Evolutionary conservation across 2,888 invertebrate species (phyloP).

Genomic region (Embidobia sp.): DNA sequence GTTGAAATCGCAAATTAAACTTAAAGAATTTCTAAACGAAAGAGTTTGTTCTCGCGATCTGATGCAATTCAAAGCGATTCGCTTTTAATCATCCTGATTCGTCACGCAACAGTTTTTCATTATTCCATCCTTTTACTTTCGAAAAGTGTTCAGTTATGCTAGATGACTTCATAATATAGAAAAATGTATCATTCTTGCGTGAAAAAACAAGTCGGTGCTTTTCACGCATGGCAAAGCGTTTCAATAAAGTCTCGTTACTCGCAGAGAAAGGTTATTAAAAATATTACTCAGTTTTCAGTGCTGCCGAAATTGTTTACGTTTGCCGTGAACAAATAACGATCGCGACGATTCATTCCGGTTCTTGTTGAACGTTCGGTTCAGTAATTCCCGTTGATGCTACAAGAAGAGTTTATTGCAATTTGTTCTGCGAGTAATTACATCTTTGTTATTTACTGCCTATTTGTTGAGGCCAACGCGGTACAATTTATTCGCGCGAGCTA

Average conservation of each 20-base stretch:
- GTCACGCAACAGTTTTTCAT: conserved; percentile 34
- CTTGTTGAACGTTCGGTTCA: background rate
- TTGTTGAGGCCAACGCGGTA: conserved; percentile 30
- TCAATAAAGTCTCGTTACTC: too few relatives aligned
- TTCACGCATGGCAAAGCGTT: too few relatives aligned
- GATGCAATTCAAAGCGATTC: conserved; percentile 20
- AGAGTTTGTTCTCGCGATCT: background rate
- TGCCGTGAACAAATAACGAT: too few relatives aligned
- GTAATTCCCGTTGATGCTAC: background rate
- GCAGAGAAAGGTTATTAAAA: too few relatives aligned
- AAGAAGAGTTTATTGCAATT: background rate
- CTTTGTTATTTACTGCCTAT: conserved; percentile 44
- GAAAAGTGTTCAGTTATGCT: conserved; percentile 14
- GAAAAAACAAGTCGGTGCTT: conserved; percentile 20
- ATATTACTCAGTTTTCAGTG: too few relatives aligned
- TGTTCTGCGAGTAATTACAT: conserved; percentile 16
- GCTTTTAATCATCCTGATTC: conserved; percentile 33
- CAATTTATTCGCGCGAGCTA: conserved; percentile 16
- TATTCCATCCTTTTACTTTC: conserved; percentile 26
- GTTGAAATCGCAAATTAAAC: too few relatives aligned
- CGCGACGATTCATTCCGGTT: background rate
- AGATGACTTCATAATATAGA: conserved; percentile 18
- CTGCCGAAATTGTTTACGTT: too few relatives aligned
- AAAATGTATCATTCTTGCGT: conserved; percentile 18
- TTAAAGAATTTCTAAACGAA: background rate